A percentile compares a stretch with the other conserved stretches of the same genome.
Conservation (phyloP, 2,113 vertebrate genomes). For the Coryphaenoides rupestris region DNA sequence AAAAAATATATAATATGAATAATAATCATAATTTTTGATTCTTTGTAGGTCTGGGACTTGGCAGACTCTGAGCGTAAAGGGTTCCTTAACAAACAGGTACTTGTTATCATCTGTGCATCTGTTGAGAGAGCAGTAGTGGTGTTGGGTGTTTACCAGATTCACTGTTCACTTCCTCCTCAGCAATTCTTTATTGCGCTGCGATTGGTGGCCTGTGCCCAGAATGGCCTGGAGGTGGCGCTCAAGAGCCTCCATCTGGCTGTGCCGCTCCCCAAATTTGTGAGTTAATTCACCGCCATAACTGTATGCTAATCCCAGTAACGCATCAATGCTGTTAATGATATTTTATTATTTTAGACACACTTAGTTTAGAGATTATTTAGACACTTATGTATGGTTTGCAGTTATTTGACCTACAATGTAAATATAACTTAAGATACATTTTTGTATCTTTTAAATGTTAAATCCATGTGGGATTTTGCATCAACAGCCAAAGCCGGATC, state of each 20-base stretch:
- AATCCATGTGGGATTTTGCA: too few relatives aligned
- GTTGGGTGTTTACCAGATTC: background rate
- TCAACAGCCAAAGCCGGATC: too few relatives aligned
- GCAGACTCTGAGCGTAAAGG: slow-evolving; percentile 94
- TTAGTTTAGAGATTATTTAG: too few relatives aligned
- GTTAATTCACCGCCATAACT: slow-evolving; percentile 44
- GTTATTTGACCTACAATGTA: too few relatives aligned
- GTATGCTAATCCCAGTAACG: background rate
- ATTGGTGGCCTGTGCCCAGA: slow-evolving; percentile 95
- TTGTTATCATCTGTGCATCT: background rate
- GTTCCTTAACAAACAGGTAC: slow-evolving; percentile 91
- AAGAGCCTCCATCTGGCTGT: slow-evolving; percentile 85
- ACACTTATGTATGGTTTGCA: too few relatives aligned
- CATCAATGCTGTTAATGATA: background rate
- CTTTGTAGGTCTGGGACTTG: slow-evolving; percentile 93
- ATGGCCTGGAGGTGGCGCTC: slow-evolving; percentile 92
- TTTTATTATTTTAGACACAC: too few relatives aligned
- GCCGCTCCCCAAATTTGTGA: slow-evolving; percentile 96
- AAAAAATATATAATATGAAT: too few relatives aligned
- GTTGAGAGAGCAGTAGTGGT: background rate
- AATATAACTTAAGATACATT: too few relatives aligned
- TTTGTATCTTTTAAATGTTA: too few relatives aligned
- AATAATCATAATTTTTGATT: slow-evolving; percentile 15
- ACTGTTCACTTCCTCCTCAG: slow-evolving; percentile 61
- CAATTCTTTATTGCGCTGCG: slow-evolving; percentile 94